Base-by-base conservation (phyloP, 2,113 vertebrate genomes). In the Pavo muticus region DNA sequence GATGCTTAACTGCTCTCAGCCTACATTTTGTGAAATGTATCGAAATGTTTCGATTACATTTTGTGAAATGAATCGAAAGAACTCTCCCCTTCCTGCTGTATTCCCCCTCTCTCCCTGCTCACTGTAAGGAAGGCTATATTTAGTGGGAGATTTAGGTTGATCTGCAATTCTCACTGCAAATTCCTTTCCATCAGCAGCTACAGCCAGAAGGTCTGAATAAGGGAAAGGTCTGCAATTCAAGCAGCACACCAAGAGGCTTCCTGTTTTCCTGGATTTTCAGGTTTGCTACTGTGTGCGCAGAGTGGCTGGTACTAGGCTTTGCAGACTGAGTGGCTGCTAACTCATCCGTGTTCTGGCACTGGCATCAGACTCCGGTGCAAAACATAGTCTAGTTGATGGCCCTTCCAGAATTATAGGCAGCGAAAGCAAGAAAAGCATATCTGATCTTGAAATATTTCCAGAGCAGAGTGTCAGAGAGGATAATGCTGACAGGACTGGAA, bases 161-260 rank as follows among this genome's bases (percentile, higher is more conserved):
- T 86, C 75, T 91, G 60, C 82, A 93, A 93, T 94, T 96, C 93
- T 92, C 18, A 0, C 72, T 93, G 96, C 90, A 91, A 90, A 96
- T 96, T 95, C 95, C 85, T 93, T 96, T 96, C 93, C 72, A 86
- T 96, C 95, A 95, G 90, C 96, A 93, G 39, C 85, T 91, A 76
- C 72, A 86, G 72, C 68, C 95, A 96, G 95, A 85, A 96, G 96
- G 93, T 93, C 96, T 94, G 95, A 96, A 95, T 91, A 94, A 93
- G 93, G 88, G 82, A 86, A 94, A 5, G 23, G 68, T 94, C 90
- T 94, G 60, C 64, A 74, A 95, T 88, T 95, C 68, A 80, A 74
- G 69, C 47, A 52, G 35, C 13, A 5, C 69, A 71, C n/a, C 47
- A 37, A 52, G 88, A 90, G 79, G 72, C 72, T 94, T 94, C 68